Base-by-base conservation (phyloP, 2,113 vertebrate species). In the Triplophysa dalaica region DNA sequence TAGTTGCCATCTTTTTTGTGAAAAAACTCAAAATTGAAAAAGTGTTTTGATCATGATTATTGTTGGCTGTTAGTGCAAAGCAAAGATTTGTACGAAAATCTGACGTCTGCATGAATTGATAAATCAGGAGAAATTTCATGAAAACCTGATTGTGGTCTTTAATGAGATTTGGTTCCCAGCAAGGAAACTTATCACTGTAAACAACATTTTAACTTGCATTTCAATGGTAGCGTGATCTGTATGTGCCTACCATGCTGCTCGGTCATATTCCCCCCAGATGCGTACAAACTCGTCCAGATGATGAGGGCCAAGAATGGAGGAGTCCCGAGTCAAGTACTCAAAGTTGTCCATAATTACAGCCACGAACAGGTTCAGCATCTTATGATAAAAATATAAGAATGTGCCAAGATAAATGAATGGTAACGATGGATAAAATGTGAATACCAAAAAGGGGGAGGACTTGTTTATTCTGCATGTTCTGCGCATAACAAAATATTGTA, bases 261-360 rank as follows among this genome's bases (percentile, higher is more conserved):
- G 90, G 90, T 99, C 98, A 60, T 95, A 99, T 82, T 99, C 98
- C 75, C 97, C 98, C 98, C 98, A 99, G 85, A 98, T 96, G 1
- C 98, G 94, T 52, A 99, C 97, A 93, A 98, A 99, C 88, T 99
- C 98, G 19, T 99, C 98, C 87, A 99, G 90, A 84, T 99, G 98
- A 88, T 99, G 98, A 11, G 98, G 98, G 3, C 98, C 98, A 82
- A 99, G 92, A 88, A 99, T 99, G 68, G 98, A 99, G 2, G 98
- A 99, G 85, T 99, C 98, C 63, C 98, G 91, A 19, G 98, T 99
- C 91, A 99, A 90, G 86, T 99, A 99, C 83, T 99, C 98, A 85
- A 99, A 99, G 90, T 99, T 99, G 89, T 99, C 98, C 98, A 99
- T 99, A 88, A 99, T 99, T 86, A 99, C 98, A 0, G 98, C 98